A percentile compares a stretch with the other conserved stretches of the same genome.
Conservation (phyloP, 2,888 invertebrate genomes). For the Eilema depressum region DNA sequence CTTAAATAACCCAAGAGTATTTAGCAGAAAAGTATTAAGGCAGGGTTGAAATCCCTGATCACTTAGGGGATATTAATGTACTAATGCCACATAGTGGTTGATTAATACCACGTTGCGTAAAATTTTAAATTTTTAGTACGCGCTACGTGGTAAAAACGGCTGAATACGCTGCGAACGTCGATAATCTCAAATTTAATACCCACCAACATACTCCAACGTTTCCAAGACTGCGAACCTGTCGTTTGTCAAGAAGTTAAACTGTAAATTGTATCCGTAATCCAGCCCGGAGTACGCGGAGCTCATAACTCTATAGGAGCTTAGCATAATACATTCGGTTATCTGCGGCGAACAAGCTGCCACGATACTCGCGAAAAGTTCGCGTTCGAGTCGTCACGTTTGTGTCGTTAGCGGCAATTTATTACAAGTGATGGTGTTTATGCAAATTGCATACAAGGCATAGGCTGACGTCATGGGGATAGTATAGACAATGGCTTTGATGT, state of each 20-base stretch:
- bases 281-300: slow-evolving; percentile 58
- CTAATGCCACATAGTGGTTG: no score
- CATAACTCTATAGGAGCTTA: slow-evolving; percentile 69
- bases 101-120: no score
- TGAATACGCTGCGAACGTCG: neutral
- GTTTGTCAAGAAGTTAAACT: slow-evolving; percentile 38
- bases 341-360: slow-evolving; percentile 57
- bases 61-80: no score
- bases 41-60: no score
- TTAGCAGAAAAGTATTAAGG: no score
- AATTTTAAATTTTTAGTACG: no score
- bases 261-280: slow-evolving; percentile 57
- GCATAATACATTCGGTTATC: slow-evolving; percentile 73
- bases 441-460: slow-evolving; percentile 59
- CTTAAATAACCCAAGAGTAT: no score
- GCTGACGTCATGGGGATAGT: slow-evolving; percentile 60
- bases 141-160: neutral
- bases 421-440: slow-evolving; percentile 67
- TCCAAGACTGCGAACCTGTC: slow-evolving; percentile 28
- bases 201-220: slow-evolving; percentile 6
- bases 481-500: slow-evolving; percentile 18
- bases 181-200: neutral
- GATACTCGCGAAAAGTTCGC: slow-evolving; percentile 52
- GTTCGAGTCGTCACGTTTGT: slow-evolving; percentile 71
- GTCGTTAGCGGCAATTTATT: slow-evolving; percentile 76